Evolutionary conservation across 2,888 invertebrate genomes (phyloP), one percentile per base, ranked within the genome.

Genomic region (Philaethria dido): DNA sequence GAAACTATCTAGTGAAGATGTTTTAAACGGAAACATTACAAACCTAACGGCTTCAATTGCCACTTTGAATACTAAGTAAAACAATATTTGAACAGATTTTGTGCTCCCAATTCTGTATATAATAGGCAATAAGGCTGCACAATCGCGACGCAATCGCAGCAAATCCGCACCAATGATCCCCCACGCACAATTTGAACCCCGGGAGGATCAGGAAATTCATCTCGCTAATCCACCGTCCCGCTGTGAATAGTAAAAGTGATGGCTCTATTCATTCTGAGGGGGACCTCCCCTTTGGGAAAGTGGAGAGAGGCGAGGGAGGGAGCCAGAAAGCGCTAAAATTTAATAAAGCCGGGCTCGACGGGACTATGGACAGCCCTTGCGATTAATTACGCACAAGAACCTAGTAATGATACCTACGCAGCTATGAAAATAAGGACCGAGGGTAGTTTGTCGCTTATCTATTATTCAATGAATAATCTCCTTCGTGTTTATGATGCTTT

Each of bases 191-290:
- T 86, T 84, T 78, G 79, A 79, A 80, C 81, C 86, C 86, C 84
- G 75, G 70, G 83, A 81, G 88, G 85, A 83, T 84, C 85, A 81
- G 86, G 87, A 86, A 88, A 90, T 84, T 89, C 91, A 91, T 92
- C 89, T 86, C 82, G 81, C 87, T 92, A 91, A 92, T 92, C 91
- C 91, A 81, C 76, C 80, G 81, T 79, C 74, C 81, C 80, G 82
- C 78, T 77, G 87, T 88, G 91, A 90, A 91, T 91, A 91, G 92
- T 90, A 92, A 92, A 92, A 92, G 90, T 92, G 92, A 91, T 87
- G 88, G 89, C 80, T 85, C 88, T 89, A 89, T 91, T 91, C 88
- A 90, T 88, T 79, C 74, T 72, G 73, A 77, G 79, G 77, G 69
- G 66, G 70, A 48, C 69, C 69, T 59, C 69, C 67, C 69, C 61